Conservation (phyloP, 2,113 vertebrate species). For the Pollimyrus isidori region DNA sequence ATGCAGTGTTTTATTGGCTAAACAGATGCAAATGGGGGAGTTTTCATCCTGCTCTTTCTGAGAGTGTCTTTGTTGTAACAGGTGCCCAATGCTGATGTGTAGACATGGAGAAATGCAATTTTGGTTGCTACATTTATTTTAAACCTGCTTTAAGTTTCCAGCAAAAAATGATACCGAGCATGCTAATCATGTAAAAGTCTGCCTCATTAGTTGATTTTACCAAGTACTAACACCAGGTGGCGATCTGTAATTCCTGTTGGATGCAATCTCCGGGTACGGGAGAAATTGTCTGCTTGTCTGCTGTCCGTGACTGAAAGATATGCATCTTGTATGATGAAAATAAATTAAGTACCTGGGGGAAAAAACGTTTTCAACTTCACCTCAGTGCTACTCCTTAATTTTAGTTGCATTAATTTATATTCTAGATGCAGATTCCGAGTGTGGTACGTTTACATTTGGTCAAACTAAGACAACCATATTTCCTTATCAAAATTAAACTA, state of each 20-base stretch:
- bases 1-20: not conserved
- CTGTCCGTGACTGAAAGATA: not conserved
- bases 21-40: not conserved
- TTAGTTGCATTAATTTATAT: not conserved
- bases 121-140: not conserved
- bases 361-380: not conserved
- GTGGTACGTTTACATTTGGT: not conserved
- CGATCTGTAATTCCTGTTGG: not conserved
- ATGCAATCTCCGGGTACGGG: not conserved
- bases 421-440: not conserved
- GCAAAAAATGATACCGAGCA: not conserved
- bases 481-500: not conserved
- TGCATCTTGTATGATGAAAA: not conserved
- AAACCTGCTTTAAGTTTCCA: not conserved
- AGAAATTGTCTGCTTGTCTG: not conserved
- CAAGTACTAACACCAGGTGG: not conserved
- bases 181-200: not conserved
- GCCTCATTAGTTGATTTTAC: not conserved
- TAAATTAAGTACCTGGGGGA: not conserved
- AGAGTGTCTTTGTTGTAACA: not conserved
- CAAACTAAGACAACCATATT: not conserved
- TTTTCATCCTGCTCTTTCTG: not conserved
- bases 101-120: not conserved
- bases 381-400: not conserved
- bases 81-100: not conserved